A percentile compares a stretch with the other conserved stretches of the same genome.
Conservation (phyloP, 2,797 vertebrate genomes). For the Staurois parvus region DNA sequence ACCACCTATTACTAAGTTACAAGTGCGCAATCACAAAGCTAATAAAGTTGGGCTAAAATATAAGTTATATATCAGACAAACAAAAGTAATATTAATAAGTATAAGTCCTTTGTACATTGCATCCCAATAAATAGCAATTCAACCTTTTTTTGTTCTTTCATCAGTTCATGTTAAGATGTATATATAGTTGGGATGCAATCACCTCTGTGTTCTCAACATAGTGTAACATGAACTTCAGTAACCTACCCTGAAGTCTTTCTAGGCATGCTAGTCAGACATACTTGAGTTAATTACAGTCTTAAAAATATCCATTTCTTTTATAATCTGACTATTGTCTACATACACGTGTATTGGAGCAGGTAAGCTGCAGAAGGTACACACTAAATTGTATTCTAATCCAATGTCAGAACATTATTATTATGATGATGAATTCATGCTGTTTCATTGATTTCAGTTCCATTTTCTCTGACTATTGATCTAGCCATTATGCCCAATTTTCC, state of each 20-base stretch:
- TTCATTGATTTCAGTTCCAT: conserved; percentile 75
- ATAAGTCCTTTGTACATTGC: too few species aligned
- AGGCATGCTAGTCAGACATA: not conserved
- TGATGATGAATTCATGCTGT: conserved; percentile 70
- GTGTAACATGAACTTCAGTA: not conserved
- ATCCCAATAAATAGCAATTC: too few species aligned
- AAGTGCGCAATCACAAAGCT: too few species aligned
- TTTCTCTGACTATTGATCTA: conserved; percentile 68
- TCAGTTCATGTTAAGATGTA: too few species aligned
- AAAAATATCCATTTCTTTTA: conserved; percentile 17
- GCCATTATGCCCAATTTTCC: conserved; percentile 54
- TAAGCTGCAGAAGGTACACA: conserved; percentile 22
- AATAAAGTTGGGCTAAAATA: too few species aligned
- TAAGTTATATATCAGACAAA: too few species aligned
- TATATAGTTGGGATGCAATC: too few species aligned
- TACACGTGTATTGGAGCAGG: conserved; percentile 12
- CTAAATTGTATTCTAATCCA: conserved; percentile 37
- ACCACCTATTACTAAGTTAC: too few species aligned
- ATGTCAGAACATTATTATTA: conserved; percentile 64
- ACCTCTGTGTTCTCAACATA: too few species aligned
- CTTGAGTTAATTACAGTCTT: conserved; percentile 5
- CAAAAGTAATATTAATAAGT: too few species aligned
- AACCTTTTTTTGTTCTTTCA: too few species aligned
- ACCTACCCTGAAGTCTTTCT: not conserved
- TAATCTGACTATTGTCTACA: not conserved